Conservation (phyloP, 2,113 vertebrate species). For the Eulemur macaco region DNA sequence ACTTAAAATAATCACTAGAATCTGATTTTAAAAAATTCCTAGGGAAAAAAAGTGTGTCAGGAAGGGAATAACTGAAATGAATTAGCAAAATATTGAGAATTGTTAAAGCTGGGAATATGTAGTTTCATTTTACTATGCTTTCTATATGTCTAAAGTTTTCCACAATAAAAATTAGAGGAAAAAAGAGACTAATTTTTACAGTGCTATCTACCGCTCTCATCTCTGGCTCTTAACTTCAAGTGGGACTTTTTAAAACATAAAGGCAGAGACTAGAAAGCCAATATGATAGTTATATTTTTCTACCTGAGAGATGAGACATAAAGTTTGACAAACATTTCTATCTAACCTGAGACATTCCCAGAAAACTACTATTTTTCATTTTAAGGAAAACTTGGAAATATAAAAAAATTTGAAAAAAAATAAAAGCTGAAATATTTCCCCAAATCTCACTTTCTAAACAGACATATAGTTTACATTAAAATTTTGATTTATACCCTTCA, state of each 20-base stretch:
- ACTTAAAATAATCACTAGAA: constrained; percentile 23
- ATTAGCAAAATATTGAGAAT: neutral
- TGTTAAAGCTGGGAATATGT: neutral
- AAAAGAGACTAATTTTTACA: neutral
- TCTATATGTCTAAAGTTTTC: neutral
- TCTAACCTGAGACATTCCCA: neutral
- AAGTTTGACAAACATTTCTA: neutral
- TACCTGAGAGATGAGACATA: neutral
- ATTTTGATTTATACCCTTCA: neutral
- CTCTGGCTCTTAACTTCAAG: neutral
- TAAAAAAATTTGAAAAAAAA: neutral
- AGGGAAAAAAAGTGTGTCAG: neutral
- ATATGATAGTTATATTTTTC: neutral
- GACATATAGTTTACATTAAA: constrained; percentile 23
- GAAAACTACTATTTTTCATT: constrained; percentile 3
- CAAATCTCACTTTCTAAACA: neutral
- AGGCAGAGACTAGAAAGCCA: neutral
- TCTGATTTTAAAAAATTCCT: neutral
- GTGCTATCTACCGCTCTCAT: neutral
- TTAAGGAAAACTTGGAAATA: neutral
- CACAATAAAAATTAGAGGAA: neutral
- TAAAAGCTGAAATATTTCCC: constrained; percentile 1
- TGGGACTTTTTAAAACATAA: neutral
- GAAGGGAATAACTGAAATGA: constrained; percentile 18
- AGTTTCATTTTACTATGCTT: neutral